A percentile compares a stretch with the other conserved stretches of the same genome.
Evolutionary conservation across 2,888 invertebrate species (phyloP).

Genomic region (Mythimna loreyi): DNA sequence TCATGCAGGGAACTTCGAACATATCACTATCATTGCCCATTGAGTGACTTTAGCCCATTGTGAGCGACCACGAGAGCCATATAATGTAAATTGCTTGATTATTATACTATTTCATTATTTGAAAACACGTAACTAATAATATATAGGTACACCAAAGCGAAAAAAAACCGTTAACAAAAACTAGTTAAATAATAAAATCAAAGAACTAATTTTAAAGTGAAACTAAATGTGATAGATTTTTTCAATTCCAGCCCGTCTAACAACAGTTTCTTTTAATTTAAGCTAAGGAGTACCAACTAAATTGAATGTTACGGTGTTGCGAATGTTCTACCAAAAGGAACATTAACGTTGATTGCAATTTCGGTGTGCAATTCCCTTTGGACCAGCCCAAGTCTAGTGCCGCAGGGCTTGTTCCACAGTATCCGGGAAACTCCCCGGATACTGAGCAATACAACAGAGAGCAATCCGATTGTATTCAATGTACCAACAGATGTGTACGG

Average conservation of each 20-base stretch:
- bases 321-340: conserved; percentile 10
- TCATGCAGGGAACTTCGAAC: too few species aligned
- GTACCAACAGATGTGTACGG: neutral
- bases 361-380: conserved; percentile 22
- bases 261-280: neutral
- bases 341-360: conserved; percentile 38
- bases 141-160: too few species aligned
- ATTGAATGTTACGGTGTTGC: neutral
- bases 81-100: too few species aligned
- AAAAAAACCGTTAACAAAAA: too few species aligned
- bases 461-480: conserved; percentile 27
- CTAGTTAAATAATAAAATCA: too few species aligned
- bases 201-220: too few species aligned
- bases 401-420: conserved; percentile 52
- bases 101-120: too few species aligned
- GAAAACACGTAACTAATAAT: too few species aligned
- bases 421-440: conserved; percentile 53
- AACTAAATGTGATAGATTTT: too few species aligned
- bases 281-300: neutral
- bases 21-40: too few species aligned
- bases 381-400: conserved; percentile 47
- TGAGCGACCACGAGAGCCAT: too few species aligned
- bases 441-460: conserved; percentile 44
- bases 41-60: too few species aligned
- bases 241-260: neutral